These are phyloP conservation scores for Cosmia trapezina DNA, from an alignment of 2,888 invertebrate species.

Conservation along the genomic window DNA sequence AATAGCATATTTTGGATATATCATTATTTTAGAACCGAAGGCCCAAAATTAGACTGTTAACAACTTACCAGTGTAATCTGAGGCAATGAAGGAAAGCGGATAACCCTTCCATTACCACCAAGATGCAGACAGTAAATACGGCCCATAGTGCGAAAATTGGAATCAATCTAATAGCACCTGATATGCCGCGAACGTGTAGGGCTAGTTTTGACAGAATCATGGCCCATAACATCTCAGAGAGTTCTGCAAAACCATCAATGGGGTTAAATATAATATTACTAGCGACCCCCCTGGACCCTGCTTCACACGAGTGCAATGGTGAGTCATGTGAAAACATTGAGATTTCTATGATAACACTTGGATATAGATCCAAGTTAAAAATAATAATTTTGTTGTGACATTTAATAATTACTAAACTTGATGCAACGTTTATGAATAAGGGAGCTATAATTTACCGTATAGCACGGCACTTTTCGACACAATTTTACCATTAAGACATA, in stretches of 20 bases:
- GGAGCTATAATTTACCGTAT: background rate
- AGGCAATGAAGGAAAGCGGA: slow-evolving; percentile 97
- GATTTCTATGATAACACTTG: background rate
- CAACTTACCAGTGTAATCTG: slow-evolving; percentile 94
- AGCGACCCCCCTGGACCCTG: background rate
- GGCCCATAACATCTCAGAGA: slow-evolving; percentile 95
- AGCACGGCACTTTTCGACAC: too few species aligned
- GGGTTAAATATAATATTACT: background rate
- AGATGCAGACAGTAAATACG: slow-evolving; percentile 93
- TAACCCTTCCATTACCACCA: slow-evolving; percentile 97
- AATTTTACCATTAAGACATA: background rate
- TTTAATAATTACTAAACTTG: too few species aligned
- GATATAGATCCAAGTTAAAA: background rate
- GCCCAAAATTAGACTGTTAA: background rate
- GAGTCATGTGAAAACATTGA: background rate
- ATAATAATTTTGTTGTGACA: too few species aligned
- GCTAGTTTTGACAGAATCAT: slow-evolving; percentile 92
- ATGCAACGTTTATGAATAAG: too few species aligned
- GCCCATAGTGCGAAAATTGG: slow-evolving; percentile 94
- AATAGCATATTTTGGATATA: background rate
- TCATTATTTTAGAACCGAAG: background rate
- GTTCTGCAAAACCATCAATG: slow-evolving; percentile 86
- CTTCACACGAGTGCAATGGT: too few species aligned
- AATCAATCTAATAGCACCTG: slow-evolving; percentile 89
- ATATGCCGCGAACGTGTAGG: slow-evolving; percentile 65